These are phyloP conservation scores for Pelodiscus sinensis DNA, from an alignment of 2,113 vertebrate genomes.

Conservation along the genomic window DNA sequence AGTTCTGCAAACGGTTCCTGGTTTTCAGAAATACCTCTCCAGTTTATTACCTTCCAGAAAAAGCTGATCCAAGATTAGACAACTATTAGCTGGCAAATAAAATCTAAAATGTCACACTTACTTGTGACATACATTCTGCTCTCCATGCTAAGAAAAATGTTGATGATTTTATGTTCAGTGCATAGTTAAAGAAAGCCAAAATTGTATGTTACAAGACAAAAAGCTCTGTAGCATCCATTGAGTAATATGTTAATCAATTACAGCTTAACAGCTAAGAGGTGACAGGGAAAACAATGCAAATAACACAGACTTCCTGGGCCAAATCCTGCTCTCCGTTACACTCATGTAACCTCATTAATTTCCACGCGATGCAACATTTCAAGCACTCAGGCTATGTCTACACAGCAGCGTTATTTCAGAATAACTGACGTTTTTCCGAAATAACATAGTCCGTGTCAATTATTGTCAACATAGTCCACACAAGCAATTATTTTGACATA, in stretches of 20 bases:
- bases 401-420: no score
- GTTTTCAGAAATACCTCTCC: conserved; percentile 23
- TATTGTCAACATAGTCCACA: no score
- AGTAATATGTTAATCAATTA: conserved; percentile 50
- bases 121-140: conserved; percentile 19
- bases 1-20: conserved; percentile 59
- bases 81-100: conserved; percentile 32
- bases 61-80: conserved; percentile 27
- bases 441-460: no score
- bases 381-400: background rate
- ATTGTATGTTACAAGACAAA: background rate
- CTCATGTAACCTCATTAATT: background rate
- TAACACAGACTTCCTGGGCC: background rate
- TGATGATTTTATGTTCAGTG: background rate
- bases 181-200: conserved; percentile 28
- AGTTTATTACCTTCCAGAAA: conserved; percentile 4
- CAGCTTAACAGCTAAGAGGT: conserved; percentile 9
- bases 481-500: no score
- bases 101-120: background rate
- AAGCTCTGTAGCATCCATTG: background rate
- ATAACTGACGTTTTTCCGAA: no score
- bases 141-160: conserved; percentile 28
- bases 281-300: conserved; percentile 22
- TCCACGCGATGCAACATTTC: background rate
- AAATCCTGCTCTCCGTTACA: conserved; percentile 4